Evolutionary conservation across 2,888 invertebrate genomes (phyloP).

Genomic region (Trissolcus japonicus): DNA sequence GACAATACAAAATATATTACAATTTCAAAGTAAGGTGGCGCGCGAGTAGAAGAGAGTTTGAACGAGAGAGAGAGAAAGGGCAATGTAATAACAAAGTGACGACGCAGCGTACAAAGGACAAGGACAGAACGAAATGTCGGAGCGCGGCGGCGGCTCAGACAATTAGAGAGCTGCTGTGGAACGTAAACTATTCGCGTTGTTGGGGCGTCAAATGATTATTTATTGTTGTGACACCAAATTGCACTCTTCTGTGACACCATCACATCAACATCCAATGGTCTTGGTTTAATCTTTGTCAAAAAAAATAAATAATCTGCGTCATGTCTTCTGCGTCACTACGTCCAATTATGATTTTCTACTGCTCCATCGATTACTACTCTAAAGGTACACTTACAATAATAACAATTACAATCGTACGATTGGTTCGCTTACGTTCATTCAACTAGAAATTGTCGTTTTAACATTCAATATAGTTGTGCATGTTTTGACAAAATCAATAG

Average conservation of each 20-base stretch:
- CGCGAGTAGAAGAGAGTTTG: background rate
- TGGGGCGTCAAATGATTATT: background rate
- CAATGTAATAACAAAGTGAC: background rate
- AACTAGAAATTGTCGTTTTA: background rate
- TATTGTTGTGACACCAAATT: background rate
- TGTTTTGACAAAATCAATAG: too few species aligned
- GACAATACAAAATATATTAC: too few species aligned
- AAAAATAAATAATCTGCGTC: background rate
- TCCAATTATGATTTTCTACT: constrained; percentile 1
- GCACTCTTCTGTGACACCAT: too few species aligned
- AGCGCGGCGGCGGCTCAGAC: background rate
- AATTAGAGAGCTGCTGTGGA: too few species aligned
- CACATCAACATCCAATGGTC: too few species aligned
- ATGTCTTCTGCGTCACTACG: background rate
- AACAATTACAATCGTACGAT: background rate
- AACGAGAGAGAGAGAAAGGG: background rate
- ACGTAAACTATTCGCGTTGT: background rate
- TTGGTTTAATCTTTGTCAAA: too few species aligned
- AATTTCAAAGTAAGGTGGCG: background rate
- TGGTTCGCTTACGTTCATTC: background rate
- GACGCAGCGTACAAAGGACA: too few species aligned
- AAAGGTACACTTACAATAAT: background rate
- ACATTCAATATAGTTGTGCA: background rate
- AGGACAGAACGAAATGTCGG: too few species aligned
- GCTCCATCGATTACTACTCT: constrained; percentile 4